Percentiles rank a stretch among this genome's conserved stretches.
Evolutionary conservation across 2,797 vertebrate species (phyloP).

Genomic region (Lemur catta): DNA sequence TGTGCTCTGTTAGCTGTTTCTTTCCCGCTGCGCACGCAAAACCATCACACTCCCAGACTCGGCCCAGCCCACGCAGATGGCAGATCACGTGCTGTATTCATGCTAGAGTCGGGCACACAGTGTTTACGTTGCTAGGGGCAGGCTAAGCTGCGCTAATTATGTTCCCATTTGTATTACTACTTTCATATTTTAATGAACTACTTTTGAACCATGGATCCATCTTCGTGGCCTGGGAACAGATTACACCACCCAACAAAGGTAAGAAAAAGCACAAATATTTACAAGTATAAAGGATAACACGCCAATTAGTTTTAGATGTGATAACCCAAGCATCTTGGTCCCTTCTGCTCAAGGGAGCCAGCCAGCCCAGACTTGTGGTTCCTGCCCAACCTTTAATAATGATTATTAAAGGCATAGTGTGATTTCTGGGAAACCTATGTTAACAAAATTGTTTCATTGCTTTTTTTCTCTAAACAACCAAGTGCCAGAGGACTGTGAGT

Average conservation of each 20-base stretch:
- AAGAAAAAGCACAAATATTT: background rate
- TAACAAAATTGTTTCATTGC: background rate
- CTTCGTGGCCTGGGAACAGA: background rate
- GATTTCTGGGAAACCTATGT: background rate
- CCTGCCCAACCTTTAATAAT: background rate
- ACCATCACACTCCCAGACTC: accelerated
- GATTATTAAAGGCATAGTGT: accelerated
- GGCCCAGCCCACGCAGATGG: background rate
- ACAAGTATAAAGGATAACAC: background rate
- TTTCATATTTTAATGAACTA: background rate
- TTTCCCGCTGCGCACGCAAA: accelerated
- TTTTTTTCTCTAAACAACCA: background rate
- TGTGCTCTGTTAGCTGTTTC: background rate
- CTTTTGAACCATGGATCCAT: background rate
- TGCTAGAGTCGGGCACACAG: accelerated
- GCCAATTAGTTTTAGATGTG: background rate
- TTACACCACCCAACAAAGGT: background rate
- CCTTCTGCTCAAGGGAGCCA: background rate
- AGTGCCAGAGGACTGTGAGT: accelerated
- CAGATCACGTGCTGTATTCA: accelerated
- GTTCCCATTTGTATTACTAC: background rate
- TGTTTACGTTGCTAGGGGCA: accelerated
- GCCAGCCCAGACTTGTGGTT: background rate
- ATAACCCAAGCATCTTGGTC: background rate
- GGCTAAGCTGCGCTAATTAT: background rate